Base-by-base conservation (phyloP, 2,888 invertebrate genomes). In the Thysanoteuthis rhombus region DNA sequence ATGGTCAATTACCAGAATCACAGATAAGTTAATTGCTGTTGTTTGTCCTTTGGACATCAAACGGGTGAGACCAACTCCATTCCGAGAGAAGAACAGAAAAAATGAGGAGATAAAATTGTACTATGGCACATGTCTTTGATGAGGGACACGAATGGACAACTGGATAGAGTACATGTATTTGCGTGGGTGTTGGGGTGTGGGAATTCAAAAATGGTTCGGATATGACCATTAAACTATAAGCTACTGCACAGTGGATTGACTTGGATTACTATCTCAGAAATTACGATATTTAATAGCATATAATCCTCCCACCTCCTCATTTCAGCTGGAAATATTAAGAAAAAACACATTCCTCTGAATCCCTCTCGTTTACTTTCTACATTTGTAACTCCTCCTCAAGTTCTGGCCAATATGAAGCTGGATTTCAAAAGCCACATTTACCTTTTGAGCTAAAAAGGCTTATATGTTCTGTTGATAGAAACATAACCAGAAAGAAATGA, bases 11-110 rank as follows among this genome's bases (percentile, higher is more conserved):
- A 75, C n/a, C 75, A 75, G 75, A n/a, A 75, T 75, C 36, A 75
- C 75, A n/a, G 75, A 75, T n/a, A n/a, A n/a, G 75, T 75, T 75
- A 75, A 75, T 75, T 75, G 75, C n/a, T 75, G n/a, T 75, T 75
- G 75, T 75, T n/a, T 75, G 75, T 75, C 36, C 75, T 75, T 75
- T 75, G n/a, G 75, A 75, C 75, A 75, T 75, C 75, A 75, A 75
- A 75, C n/a, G 75, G n/a, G n/a, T 75, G n/a, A 75, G 75, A 75
- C 75, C n/a, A 75, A 75, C n/a, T n/a, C 75, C n/a, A 75, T 75
- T 75, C 12, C 75, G 36, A 75, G n/a, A 36, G n/a, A 75, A 36
- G n/a, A 12, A 36, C n/a, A n/a, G 36, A 75, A 75, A 75, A 75
- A 75, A n/a, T 75, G 0, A 0, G 1, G 36, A n/a, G 75, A 75